Base-by-base conservation (phyloP, 2,113 vertebrate species). In the Brachypteracias leptosomus region DNA sequence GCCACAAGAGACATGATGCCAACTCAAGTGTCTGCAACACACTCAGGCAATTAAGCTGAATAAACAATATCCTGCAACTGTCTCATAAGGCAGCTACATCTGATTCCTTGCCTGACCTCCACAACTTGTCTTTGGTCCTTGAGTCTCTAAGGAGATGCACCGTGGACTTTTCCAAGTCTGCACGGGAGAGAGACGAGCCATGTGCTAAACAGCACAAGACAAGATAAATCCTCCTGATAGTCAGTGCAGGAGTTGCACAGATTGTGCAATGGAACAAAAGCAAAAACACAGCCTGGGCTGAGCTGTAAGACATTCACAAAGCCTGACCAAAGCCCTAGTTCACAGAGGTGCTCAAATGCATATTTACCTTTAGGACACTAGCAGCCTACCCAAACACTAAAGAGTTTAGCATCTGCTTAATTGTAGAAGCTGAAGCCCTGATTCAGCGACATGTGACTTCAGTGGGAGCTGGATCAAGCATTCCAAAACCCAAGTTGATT, bases 21-120 rank as follows among this genome's bases (percentile, higher is more conserved):
- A 95, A 85, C 81, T 91, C 54, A n/a, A 94, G 89, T 79, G 84
- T 72, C 70, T 89, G 77, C 58, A 86, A 77, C 89, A 93, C 76
- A 42, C 81, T 95, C 90, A 63, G 38, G 89, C 80, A 95, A 95
- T 95, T 95, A 96, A 93, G 47, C 76, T 90, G 80, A 95, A 93
- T 94, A 95, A 96, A 91, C 93, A 95, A 90, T 59, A 86, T 75
- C 86, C 77, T 89, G 80, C 70, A 91, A 85, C 66, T 65, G 77
- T 94, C 94, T 91, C 94, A 42, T 44, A 95, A 92, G 89, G 88
- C 81, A 49, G 82, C 46, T 91, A 78, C 55, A 70, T 87, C 66
- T 26, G 51, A 93, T 87, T 89, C 47, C 46, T 47, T 61, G 36
- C 49, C 62, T 89, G 94, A 94, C 89, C 91, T 85, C 81, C 47